Base-by-base conservation (phyloP, 2,888 invertebrate genomes). In the Eutolmus rufibarbis region DNA sequence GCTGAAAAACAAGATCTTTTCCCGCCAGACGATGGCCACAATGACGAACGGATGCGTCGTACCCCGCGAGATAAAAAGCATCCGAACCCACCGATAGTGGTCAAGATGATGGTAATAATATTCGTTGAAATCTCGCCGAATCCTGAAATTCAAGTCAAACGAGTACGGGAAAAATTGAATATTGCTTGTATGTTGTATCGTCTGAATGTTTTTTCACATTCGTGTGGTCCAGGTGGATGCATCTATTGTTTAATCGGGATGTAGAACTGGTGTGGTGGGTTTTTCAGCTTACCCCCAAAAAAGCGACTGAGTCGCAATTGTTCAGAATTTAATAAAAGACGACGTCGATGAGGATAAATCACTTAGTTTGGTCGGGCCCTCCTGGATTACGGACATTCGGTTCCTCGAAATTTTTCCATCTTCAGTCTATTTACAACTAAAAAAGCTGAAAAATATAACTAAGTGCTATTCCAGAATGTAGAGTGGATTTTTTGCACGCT, bases 171-270 rank as follows among this genome's bases (percentile, higher is more conserved):
- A 37, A 66, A 66, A 28, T 66, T 46, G 12, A 12, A 0, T 3
- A 66, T 66, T 66, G 66, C 23, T 66, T 23, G 66, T 12, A n/a
- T 66, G 5, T 57, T 23, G 23, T 9, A n/a, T 57, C 23, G 57
- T 5, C 23, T n/a, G 56, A 57, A 57, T 19, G 56, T 57, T 57
- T 40, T 40, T 40, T 57, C 19, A 57, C n/a, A 57, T 66, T 46
- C 12, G 43, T 46, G 86, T 77, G 86, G 86, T 86, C 86, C 86
- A 86, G 86, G 86, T 86, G 86, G 77, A 31, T 77, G 34, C 37
- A 78, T 40, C 31, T n/a, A 76, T 66, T 66, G 34, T 66, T 19
- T 37, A 66, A 82, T 57, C 56, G 82, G 82, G 82, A 82, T 82
- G 57, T 82, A 37, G 37, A 82, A 82, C 82, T 82, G 82, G 82